Evolutionary conservation across 2,888 invertebrate species (phyloP).

Genomic region (Callimorpha dominula): DNA sequence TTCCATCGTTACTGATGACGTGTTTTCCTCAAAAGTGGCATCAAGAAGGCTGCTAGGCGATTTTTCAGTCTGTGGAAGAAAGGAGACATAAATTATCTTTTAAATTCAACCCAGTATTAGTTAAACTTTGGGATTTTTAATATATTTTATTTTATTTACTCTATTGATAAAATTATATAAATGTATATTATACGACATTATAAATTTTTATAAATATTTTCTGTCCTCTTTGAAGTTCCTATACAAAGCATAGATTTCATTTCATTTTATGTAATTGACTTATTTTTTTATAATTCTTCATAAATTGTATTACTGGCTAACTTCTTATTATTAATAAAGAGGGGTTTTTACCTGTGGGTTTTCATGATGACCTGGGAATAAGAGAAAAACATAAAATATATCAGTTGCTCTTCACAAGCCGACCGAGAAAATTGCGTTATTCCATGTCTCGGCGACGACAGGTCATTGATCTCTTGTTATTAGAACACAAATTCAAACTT

Average conservation of each 20-base stretch:
- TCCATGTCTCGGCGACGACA: background rate
- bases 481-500: conserved; percentile 7
- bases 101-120: too few species aligned
- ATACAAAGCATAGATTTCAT: too few species aligned
- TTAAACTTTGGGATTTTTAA: background rate
- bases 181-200: background rate
- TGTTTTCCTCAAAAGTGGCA: conserved; percentile 81
- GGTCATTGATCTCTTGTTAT: conserved; percentile 17
- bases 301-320: background rate
- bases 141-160: too few species aligned
- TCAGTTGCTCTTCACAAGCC: conserved; percentile 22
- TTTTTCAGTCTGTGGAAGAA: conserved; percentile 81
- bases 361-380: conserved; percentile 49
- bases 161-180: background rate
- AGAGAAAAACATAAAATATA: conserved; percentile 37
- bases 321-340: conserved; percentile 5
- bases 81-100: conserved; percentile 16
- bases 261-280: too few species aligned
- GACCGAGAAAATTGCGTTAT: background rate
- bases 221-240: background rate
- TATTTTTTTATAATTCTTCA: too few species aligned
- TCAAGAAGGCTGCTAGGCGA: conserved; percentile 82
- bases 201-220: conserved; percentile 1
- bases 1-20: conserved; percentile 67
- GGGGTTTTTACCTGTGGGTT: conserved; percentile 37